Evolutionary conservation across 2,888 invertebrate species (phyloP), one percentile per base, ranked within the genome.

Genomic region (Dynastes grantii): DNA sequence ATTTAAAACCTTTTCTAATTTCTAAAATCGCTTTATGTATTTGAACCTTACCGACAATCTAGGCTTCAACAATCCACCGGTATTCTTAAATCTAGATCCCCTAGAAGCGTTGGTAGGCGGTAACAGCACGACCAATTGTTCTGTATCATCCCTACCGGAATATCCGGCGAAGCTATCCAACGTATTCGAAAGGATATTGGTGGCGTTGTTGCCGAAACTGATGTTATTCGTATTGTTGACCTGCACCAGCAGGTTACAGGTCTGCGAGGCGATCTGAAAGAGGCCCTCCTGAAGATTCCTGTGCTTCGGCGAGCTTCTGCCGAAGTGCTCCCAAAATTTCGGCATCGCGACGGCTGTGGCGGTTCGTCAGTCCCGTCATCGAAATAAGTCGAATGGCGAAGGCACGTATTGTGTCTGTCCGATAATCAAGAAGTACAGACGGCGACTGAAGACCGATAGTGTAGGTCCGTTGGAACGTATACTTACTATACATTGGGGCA

Each of bases 261-360:
- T 94, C 87, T 95, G 95, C 13, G 94, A 94, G 3, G 94, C 94
- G 82, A 95, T 95, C 90, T 94, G 94, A 86, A 94, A 94, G 49
- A 95, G 90, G 5, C 95, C 95, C 85, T 94, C 94, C 85, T 94
- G 94, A 81, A 95, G 88, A 87, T 94, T 94, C 76, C 92, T 90
- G 83, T 92, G 92, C 83, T 91, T 91, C 77, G 90, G 88, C 83
- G 90, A 90, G 78, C 83, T 83, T 80, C 83, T 84, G 51, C 84
- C 83, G 78, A 92, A 89, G 85, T 92, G 91, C 86, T 92, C 92
- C 92, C 92, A 92, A 88, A 92, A 90, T 75, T 91, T 90, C 85
- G 92, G 91, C 92, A 92, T 92, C 81, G 37, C 22, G 55, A 22
- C 55, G 13, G 8, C 13, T 11, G 37, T n/a, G 55, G n/a, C 55